A percentile compares a stretch with the other conserved stretches of the same genome.
phyloP scores from a whole-genome alignment of 2,797 vertebrate genomes.

The Scolopax rusticola region DNA sequence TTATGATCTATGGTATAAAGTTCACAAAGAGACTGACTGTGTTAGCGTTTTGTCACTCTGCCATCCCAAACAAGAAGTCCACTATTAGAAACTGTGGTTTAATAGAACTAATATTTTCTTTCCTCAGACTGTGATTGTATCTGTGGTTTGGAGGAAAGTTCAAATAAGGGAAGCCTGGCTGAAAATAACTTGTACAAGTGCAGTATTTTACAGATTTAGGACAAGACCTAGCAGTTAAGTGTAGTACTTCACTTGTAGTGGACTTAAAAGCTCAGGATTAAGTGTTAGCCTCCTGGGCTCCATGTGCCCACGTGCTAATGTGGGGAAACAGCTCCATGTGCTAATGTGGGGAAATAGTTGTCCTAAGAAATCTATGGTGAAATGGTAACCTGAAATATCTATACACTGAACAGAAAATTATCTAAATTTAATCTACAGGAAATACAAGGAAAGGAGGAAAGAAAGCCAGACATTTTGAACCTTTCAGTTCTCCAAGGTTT shows the following conservation, averaged over 20 bases:
- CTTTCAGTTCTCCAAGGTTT: neutral
- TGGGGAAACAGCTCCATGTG: no score
- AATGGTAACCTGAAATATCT: neutral
- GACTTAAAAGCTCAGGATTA: neutral
- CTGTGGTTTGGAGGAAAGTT: neutral
- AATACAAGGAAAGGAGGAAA: neutral
- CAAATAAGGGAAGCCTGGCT: neutral
- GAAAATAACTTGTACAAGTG: neutral
- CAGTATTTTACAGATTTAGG: neutral
- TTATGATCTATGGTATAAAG: neutral
- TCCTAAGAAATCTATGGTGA: neutral
- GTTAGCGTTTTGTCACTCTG: slow-evolving; percentile 12
- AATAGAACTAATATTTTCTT: neutral
- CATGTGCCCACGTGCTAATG: no score
- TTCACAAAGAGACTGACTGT: neutral
- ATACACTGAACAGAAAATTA: neutral
- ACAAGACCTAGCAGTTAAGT: neutral
- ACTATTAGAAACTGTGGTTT: neutral
- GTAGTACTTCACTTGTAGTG: neutral
- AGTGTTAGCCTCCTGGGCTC: neutral
- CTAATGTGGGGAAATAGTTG: neutral
- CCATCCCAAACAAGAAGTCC: neutral
- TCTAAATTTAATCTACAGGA: neutral
- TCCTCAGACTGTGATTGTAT: neutral
- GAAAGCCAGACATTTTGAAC: neutral